Evolutionary conservation across 2,888 invertebrate genomes (phyloP).

Genomic region (Xestia sexstrigata): DNA sequence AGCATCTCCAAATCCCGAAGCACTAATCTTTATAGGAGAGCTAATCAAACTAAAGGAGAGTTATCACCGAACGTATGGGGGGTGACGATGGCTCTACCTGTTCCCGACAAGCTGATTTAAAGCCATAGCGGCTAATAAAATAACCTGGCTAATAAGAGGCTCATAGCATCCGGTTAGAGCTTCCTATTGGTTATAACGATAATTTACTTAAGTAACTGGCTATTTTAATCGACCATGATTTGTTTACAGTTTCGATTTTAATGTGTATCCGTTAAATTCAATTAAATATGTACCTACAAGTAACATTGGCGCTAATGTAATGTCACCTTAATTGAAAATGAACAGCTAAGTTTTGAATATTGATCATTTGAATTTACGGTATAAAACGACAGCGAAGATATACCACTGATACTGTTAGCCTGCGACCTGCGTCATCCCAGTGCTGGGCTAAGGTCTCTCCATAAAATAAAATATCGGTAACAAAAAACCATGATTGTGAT

Average conservation of each 20-base stretch:
- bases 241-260: neutral
- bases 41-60: slow-evolving; percentile 76
- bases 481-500: neutral
- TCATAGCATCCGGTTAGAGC: slow-evolving; percentile 60
- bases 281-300: too few relatives aligned
- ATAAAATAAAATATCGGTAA: neutral
- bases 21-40: slow-evolving; percentile 72
- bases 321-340: too few relatives aligned
- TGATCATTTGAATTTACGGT: too few relatives aligned
- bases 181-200: slow-evolving; percentile 30
- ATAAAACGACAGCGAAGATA: too few relatives aligned
- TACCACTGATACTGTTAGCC: too few relatives aligned
- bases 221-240: neutral
- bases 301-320: too few relatives aligned
- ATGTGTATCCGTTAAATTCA: neutral
- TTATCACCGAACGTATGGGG: slow-evolving; percentile 77
- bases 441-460: too few relatives aligned
- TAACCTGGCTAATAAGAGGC: slow-evolving; percentile 77
- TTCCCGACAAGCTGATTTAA: slow-evolving; percentile 76
- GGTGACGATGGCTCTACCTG: slow-evolving; percentile 78
- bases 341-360: too few relatives aligned
- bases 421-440: too few relatives aligned
- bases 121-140: slow-evolving; percentile 77
- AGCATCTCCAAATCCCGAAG: slow-evolving; percentile 61
- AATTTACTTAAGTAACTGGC: neutral